Evolutionary conservation across 30 jellyfish, hydroid and myxozoan genomes (phyloP).

Genomic region (Pseudorhiza aurosa): DNA sequence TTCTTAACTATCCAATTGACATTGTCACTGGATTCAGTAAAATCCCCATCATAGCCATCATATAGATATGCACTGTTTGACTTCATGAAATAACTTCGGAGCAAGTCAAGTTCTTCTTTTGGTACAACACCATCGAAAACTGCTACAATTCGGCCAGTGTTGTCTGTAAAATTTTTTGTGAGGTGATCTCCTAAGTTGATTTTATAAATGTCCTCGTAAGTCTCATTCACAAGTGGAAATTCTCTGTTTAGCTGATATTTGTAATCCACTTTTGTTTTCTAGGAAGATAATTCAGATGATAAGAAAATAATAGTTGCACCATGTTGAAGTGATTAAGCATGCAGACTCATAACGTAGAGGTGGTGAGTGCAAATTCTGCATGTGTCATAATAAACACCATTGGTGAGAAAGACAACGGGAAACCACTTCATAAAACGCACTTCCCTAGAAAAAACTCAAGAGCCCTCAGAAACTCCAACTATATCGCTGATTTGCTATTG

Average conservation of each 20-base stretch:
- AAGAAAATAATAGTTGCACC: no score
- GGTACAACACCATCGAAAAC: conserved; percentile 77
- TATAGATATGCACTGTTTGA: conserved; percentile 30
- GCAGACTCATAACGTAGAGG: no score
- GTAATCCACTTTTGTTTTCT: conserved; percentile 7
- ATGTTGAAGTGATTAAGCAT: no score
- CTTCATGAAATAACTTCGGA: conserved; percentile 48
- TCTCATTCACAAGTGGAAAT: conserved; percentile 35
- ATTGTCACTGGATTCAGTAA: conserved; percentile 61
- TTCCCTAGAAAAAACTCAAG: no score
- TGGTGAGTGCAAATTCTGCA: no score
- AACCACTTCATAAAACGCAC: no score
- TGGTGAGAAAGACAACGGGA: no score
- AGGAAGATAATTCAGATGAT: no score
- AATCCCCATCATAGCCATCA: conserved; percentile 56
- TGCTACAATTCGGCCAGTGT: conserved; percentile 43
- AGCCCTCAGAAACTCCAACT: no score
- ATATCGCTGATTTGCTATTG: no score
- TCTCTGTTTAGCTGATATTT: not conserved
- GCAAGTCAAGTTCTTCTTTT: conserved; percentile 50
- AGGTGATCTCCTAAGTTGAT: conserved; percentile 58
- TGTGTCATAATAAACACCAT: no score
- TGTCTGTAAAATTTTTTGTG: conserved; percentile 53
- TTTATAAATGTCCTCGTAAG: conserved; percentile 32
- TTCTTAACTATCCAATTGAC: conserved; percentile 66